A percentile compares a stretch with the other conserved stretches of the same genome.
These are phyloP conservation scores for Drosophila nebulosa DNA, from an alignment of 1,140 invertebrate genomes.

Conservation along the genomic window DNA sequence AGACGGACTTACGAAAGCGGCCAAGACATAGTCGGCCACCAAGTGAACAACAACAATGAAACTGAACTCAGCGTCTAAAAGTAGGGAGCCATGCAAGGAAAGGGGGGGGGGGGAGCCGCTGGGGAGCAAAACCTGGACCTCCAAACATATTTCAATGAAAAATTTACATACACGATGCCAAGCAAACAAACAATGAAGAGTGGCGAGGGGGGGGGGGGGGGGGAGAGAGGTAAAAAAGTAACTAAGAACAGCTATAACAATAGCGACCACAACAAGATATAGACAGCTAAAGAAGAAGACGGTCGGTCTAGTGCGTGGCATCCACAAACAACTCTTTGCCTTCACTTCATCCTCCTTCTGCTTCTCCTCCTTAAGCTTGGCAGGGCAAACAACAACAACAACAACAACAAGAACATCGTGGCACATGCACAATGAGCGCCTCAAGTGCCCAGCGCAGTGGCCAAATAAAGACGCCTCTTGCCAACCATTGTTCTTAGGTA, in stretches of 20 bases:
- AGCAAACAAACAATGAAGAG: constrained; percentile 13
- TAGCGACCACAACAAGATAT: constrained; percentile 9
- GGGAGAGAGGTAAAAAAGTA: constrained; percentile 18
- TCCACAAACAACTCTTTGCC: constrained; percentile 22
- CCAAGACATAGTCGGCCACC: constrained; percentile 29
- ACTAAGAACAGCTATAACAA: constrained; percentile 53
- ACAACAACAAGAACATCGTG: not conserved
- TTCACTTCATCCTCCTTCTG: not conserved
- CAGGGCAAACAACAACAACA: constrained; percentile 10
- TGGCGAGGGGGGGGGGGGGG: too few relatives aligned
- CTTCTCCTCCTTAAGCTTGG: not conserved
- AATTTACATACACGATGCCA: constrained; percentile 62
- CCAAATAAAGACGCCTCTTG: constrained; percentile 50
- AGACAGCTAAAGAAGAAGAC: constrained; percentile 36
- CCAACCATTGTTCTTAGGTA: constrained; percentile 57
- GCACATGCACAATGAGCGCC: constrained; percentile 58
- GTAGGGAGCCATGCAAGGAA: not conserved
- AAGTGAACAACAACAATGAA: constrained; percentile 62
- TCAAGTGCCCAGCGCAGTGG: constrained; percentile 41
- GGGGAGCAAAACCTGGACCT: constrained; percentile 48
- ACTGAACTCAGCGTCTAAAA: constrained; percentile 3
- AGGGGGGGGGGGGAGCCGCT: not conserved
- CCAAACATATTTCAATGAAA: constrained; percentile 62
- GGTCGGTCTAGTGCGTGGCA: constrained; percentile 64
- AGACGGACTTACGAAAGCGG: constrained; percentile 64